Base-by-base conservation (phyloP, 1,140 invertebrate species). In the Himalopsyche phryganea region DNA sequence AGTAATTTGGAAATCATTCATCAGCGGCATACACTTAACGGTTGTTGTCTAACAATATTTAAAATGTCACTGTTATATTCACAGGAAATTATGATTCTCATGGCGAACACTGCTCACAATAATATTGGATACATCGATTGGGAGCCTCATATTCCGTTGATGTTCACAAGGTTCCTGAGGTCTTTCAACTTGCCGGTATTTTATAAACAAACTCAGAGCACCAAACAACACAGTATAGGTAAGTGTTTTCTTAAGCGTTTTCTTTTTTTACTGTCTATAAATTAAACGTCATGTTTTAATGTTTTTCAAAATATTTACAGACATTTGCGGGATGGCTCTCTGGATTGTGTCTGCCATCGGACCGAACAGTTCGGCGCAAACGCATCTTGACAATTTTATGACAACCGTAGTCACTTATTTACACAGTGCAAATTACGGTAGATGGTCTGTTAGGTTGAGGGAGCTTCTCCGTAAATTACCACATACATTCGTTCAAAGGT, bases 71-170 rank as follows among this genome's bases (percentile, higher is more conserved):
- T n/a, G 38, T 47, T 48, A 54, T 64, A 20, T 65, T 75, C 74
- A 18, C 66, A 89, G 85, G 78, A 83, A 56, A 76, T 94, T 61
- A 83, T 91, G 69, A 78, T 77, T 53, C 70, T 94, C 32, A 86
- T 96, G 68, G 80, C 88, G 1, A 80, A 83, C 54, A 70, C 94
- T 5, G 86, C 92, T 1, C 76, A 77, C 53, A 76, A 84, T 58
- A 92, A 89, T 70, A 85, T 92, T 54, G 93, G 94, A 0, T 85
- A 87, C 36, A 86, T 97, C 50, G 85, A 97, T 66, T 98, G 93
- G 92, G 84, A 86, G 55, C 88, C 89, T 0, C 81, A 92, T 67
- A 79, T 92, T 28, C 85, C 90, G 0, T 75, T 86, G 54, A 90
- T 97, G 76, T 96, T 93, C 68, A 86, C 85, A 3, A 81, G 87